These are phyloP conservation scores for Papilio elwesi DNA, from an alignment of 2,888 invertebrate species.

Conservation along the genomic window DNA sequence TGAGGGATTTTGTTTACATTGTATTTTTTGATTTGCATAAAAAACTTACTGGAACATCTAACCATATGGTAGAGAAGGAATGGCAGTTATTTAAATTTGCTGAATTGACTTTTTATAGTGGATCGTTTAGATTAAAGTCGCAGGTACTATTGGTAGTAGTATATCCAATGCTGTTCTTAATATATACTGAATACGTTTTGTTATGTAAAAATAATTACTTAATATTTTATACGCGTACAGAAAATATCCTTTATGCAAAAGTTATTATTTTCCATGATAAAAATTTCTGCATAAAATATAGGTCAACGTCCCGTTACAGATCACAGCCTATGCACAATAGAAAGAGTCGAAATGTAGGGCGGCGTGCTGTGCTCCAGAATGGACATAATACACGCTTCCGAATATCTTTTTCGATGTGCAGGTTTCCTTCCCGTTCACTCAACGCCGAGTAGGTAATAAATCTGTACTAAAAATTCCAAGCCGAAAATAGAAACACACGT, in stretches of 20 bases:
- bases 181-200: neutral
- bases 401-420: constrained; percentile 36
- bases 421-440: constrained; percentile 38
- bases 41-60: neutral
- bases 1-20: constrained; percentile 9
- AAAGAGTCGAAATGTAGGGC: constrained; percentile 35
- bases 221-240: constrained; percentile 8
- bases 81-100: neutral
- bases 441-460: constrained; percentile 28
- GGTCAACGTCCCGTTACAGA: constrained; percentile 8
- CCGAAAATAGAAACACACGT: constrained; percentile 23
- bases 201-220: constrained; percentile 13
- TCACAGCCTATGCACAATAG: constrained; percentile 38
- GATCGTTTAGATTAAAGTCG: too few relatives aligned
- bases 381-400: constrained; percentile 39
- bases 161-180: too few relatives aligned
- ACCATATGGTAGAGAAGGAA: neutral
- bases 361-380: constrained; percentile 29
- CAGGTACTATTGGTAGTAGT: too few relatives aligned
- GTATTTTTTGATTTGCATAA: neutral
- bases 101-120: neutral
- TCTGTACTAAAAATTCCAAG: constrained; percentile 29
- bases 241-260: constrained; percentile 1
- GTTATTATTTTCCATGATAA: constrained; percentile 16
- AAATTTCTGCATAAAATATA: constrained; percentile 30